phyloP scores from a whole-genome alignment of 2,888 invertebrate species.

The Melikaiella ostensackeni region DNA sequence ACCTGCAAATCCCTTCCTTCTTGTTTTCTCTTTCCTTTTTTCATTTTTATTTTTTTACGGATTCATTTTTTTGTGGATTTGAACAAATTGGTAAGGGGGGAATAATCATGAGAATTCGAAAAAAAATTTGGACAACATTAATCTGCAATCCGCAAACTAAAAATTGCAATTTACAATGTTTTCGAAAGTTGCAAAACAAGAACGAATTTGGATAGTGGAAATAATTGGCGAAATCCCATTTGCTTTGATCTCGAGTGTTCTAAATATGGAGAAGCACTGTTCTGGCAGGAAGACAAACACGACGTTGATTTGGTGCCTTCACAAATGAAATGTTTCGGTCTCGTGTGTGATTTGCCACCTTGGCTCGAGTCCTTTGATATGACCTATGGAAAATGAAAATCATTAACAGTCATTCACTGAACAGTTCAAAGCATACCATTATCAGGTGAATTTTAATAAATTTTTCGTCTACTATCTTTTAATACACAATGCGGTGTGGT shows the following conservation, averaged over 20 bases:
- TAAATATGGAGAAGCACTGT: background rate
- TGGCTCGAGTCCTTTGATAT: background rate
- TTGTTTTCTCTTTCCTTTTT: too few species aligned
- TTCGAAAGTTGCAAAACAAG: background rate
- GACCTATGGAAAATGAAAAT: background rate
- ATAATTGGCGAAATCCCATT: conserved; percentile 13
- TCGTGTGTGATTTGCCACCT: conserved; percentile 24
- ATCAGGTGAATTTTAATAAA: background rate
- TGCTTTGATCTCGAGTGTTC: conserved; percentile 17
- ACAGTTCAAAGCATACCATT: background rate
- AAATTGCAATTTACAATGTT: background rate
- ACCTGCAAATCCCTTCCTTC: too few species aligned
- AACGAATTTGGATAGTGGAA: background rate
- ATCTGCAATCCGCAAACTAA: accelerated
- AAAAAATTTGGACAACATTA: too few species aligned
- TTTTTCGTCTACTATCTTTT: background rate
- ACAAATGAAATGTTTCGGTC: conserved; percentile 6
- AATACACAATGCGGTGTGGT: background rate
- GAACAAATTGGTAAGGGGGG: too few species aligned
- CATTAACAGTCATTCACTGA: background rate
- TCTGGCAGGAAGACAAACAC: background rate
- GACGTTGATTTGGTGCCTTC: conserved; percentile 30
- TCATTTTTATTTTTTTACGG: too few species aligned
- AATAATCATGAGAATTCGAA: too few species aligned
- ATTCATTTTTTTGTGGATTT: too few species aligned